Conservation (phyloP, 2,113 vertebrate species). For the Syngnathus scovelli region DNA sequence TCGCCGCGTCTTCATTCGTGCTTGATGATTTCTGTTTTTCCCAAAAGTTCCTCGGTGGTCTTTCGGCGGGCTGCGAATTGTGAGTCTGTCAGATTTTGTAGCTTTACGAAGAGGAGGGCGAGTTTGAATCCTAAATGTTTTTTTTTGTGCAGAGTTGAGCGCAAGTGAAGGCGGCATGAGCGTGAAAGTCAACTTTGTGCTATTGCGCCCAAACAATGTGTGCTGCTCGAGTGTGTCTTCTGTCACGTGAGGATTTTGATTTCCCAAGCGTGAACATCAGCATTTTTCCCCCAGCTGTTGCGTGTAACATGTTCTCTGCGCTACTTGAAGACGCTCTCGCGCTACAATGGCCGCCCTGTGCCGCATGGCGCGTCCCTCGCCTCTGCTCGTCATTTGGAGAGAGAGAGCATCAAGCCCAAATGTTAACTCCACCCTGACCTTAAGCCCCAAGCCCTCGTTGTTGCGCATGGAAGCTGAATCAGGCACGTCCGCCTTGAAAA, state of each 20-base stretch:
- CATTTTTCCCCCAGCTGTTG: neutral
- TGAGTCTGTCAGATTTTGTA: neutral
- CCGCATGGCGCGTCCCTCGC: neutral
- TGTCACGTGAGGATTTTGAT: neutral
- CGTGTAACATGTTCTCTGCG: neutral
- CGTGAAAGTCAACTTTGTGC: too few relatives aligned
- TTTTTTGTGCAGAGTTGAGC: too few relatives aligned
- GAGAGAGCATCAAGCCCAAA: neutral
- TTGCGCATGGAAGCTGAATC: neutral
- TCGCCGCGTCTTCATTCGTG: too few relatives aligned
- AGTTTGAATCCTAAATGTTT: too few relatives aligned
- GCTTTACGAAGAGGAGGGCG: neutral
- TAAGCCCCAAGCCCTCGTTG: neutral
- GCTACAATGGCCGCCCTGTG: conserved; percentile 2
- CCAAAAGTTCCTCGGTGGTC: too few relatives aligned
- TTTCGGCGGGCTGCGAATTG: too few relatives aligned
- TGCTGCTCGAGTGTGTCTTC: neutral
- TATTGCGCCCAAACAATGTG: neutral
- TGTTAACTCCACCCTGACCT: neutral
- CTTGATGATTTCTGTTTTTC: too few relatives aligned
- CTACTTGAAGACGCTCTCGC: neutral
- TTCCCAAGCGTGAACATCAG: neutral
- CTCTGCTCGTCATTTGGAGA: too few relatives aligned
- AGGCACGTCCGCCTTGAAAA: neutral
- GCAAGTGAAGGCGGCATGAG: too few relatives aligned